Evolutionary conservation across 2,888 invertebrate genomes (phyloP).

Genomic region (Chirona hameri): DNA sequence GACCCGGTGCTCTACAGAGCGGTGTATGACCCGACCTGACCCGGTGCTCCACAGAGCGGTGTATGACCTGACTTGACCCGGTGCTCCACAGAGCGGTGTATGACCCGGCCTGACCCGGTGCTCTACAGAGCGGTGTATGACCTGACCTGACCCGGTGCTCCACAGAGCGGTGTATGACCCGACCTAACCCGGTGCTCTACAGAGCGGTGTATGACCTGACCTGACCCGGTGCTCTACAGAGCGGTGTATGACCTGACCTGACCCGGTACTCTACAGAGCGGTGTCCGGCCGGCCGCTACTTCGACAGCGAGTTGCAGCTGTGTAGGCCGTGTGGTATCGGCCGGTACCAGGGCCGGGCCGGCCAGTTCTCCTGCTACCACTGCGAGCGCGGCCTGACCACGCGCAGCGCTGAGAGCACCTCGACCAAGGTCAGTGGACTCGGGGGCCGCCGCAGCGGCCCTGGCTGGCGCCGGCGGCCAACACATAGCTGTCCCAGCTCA

Average conservation of each 20-base stretch:
- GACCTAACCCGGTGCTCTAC: neutral
- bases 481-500: too few species aligned
- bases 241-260: neutral
- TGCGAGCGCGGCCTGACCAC: constrained; percentile 92
- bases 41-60: too few species aligned
- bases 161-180: neutral
- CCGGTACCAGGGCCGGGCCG: constrained; percentile 85
- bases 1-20: too few species aligned
- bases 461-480: neutral
- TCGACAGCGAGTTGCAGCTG: constrained; percentile 79
- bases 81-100: too few species aligned
- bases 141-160: neutral
- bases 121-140: neutral
- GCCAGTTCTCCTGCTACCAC: constrained; percentile 80
- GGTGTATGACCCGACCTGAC: too few species aligned
- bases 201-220: neutral
- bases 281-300: constrained; percentile 90
- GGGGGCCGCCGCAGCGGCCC: neutral
- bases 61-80: too few species aligned
- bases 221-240: neutral
- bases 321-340: constrained; percentile 92
- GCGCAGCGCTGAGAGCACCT: constrained; percentile 81
- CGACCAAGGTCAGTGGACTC: constrained; percentile 45
- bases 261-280: constrained; percentile 55
- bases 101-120: too few species aligned